phyloP scores from a whole-genome alignment of 2,888 invertebrate species.

The Marasmarcha lunaedactyla region DNA sequence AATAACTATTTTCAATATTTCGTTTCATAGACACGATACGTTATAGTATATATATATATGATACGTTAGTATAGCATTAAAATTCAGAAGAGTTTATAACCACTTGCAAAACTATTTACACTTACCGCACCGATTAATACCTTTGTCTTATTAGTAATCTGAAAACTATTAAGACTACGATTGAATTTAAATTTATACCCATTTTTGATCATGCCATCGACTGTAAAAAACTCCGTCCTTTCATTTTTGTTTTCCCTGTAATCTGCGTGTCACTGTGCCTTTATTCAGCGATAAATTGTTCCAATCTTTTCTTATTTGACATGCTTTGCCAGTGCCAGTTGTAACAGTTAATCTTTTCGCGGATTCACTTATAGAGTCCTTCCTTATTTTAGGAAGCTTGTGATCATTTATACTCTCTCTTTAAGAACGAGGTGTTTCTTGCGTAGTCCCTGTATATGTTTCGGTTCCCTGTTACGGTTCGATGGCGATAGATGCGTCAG shows the following conservation, averaged over 20 bases:
- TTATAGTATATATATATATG: no score
- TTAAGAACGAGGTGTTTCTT: conserved; percentile 60
- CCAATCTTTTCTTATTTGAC: conserved; percentile 41
- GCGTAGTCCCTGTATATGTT: conserved; percentile 46
- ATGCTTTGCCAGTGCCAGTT: conserved; percentile 50
- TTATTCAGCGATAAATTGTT: conserved; percentile 27
- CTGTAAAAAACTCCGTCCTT: conserved; percentile 27
- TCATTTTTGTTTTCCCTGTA: conserved; percentile 37
- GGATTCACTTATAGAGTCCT: conserved; percentile 55
- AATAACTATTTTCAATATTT: no score
- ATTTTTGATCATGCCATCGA: conserved; percentile 33
- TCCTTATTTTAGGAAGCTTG: conserved; percentile 38
- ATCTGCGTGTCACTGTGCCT: conserved; percentile 49
- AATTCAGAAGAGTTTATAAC: no score
- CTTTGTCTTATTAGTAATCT: conserved; percentile 45
- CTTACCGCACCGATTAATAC: conserved; percentile 18
- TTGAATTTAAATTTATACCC: conserved; percentile 53
- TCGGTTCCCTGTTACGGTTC: conserved; percentile 55
- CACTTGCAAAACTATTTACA: neutral
- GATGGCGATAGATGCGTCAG: conserved; percentile 59
- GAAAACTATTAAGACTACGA: conserved; percentile 54
- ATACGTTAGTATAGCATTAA: no score
- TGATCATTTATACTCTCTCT: conserved; percentile 57
- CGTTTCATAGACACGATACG: no score
- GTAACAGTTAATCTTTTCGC: conserved; percentile 49